A percentile compares a stretch with the other conserved stretches of the same genome.
Evolutionary conservation across 53 echinoderm and acorn worm genomes (phyloP).

Genomic region (Paracentrotus lividus): DNA sequence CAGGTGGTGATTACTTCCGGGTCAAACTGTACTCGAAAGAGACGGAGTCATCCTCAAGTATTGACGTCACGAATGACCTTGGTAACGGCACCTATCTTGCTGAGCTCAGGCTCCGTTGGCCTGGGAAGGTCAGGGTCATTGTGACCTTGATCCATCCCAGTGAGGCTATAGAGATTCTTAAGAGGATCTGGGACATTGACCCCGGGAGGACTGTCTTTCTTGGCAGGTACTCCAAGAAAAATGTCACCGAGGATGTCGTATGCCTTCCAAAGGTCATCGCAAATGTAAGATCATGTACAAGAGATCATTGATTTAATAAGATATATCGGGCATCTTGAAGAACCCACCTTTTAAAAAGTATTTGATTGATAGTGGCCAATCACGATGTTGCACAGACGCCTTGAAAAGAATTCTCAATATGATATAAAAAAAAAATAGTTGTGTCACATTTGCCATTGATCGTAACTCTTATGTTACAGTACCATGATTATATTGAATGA

Average conservation of each 20-base stretch:
- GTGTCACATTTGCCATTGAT: too few species aligned
- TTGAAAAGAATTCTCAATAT: too few species aligned
- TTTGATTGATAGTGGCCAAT: too few species aligned
- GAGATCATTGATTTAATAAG: not conserved
- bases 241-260: not conserved
- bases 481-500: too few species aligned
- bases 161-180: constrained; percentile 74
- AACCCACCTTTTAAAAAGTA: too few species aligned
- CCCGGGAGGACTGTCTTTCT: not conserved
- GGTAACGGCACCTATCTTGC: constrained; percentile 75
- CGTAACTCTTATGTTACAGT: too few species aligned
- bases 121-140: constrained; percentile 68
- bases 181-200: constrained; percentile 26
- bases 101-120: constrained; percentile 69
- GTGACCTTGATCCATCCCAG: constrained; percentile 75
- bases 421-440: too few species aligned
- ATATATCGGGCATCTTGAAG: too few species aligned
- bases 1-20: constrained; percentile 79
- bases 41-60: constrained; percentile 51
- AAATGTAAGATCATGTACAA: not conserved
- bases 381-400: not conserved
- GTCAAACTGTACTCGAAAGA: constrained; percentile 64
- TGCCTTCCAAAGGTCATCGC: constrained; percentile 22
- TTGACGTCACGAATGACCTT: constrained; percentile 71
- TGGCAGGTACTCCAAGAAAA: not conserved